These are phyloP conservation scores for Melanerpes aurifrons DNA, from an alignment of 2,113 vertebrate species.

Conservation along the genomic window DNA sequence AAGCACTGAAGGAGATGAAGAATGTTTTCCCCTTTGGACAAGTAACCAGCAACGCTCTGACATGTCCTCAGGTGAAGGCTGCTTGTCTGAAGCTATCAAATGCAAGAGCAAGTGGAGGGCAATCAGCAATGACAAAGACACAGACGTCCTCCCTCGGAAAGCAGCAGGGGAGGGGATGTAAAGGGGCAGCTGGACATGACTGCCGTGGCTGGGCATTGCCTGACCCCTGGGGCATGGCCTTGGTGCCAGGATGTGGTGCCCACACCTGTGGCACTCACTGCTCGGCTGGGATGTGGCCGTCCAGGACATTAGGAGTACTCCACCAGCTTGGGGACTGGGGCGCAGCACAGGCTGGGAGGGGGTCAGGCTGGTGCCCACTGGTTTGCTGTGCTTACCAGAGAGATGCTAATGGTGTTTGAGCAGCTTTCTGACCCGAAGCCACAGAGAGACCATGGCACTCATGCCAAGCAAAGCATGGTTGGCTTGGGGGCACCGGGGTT, in stretches of 20 bases:
- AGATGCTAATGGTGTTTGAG: not conserved
- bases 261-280: accelerated
- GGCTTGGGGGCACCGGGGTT: not conserved
- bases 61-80: slow-evolving; percentile 72
- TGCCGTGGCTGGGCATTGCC: not conserved
- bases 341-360: not conserved
- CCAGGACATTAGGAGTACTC: accelerated
- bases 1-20: slow-evolving; percentile 36
- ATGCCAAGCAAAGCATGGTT: not conserved
- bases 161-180: not conserved
- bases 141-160: not conserved
- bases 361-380: accelerated
- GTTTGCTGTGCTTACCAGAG: not conserved
- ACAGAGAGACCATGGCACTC: accelerated
- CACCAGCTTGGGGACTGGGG: accelerated
- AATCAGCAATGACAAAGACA: slow-evolving; percentile 42
- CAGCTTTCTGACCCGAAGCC: not conserved
- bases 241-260: accelerated
- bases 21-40: slow-evolving; percentile 49
- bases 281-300: accelerated
- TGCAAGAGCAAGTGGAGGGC: slow-evolving; percentile 9
- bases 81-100: slow-evolving; percentile 73
- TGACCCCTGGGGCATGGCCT: not conserved
- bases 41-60: slow-evolving; percentile 39
- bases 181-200: not conserved